Base-by-base conservation (phyloP, 2,113 vertebrate genomes). In the Meles meles region DNA sequence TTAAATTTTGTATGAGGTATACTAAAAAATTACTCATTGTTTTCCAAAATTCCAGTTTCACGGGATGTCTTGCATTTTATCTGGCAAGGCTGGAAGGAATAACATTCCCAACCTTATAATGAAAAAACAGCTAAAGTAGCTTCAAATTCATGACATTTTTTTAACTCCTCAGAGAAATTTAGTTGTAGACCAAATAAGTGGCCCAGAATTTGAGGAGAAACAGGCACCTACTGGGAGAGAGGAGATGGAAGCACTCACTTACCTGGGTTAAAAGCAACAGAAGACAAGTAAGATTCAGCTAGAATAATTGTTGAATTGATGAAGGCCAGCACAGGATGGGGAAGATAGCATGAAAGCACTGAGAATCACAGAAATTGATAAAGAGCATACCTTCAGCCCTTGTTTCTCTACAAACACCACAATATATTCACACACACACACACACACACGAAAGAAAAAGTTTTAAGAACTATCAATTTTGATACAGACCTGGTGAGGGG, bases 21-120 rank as follows among this genome's bases (percentile, higher is more conserved):
- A 63, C 20, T 71, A 92, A 95, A 84, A 96, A 55, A 39, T 49
- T 80, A 93, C 52, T 88, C 14, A 65, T 6, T 34, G 15, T 79
- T 82, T 90, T 86, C 55, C 82, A 27, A 96, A 96, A 87, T 72
- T 93, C 57, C 65, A 79, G 23, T 93, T 69, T 95, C 86, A 91
- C 7, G 67, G 6, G 13, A 23, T 57, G 10, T 76, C 63, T 71
- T 63, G 4, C 76, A 69, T 88, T 94, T 93, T 91, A 88, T 88
- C 69, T 96, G 71, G 27, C 72, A 90, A 90, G 91, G n/a, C 80
- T 93, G 63, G 17, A 65, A 82, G 25, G 18, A 84, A 61, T 80
- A 80, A 81, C 29, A 84, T 11, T 44, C 37, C 65, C 39, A 88
- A 42, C 15, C 29, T 47, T 89, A 65, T 25, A 96, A 86, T n/a